Conservation (phyloP, 1,140 invertebrate genomes). For the Monomorium pharaonis region DNA sequence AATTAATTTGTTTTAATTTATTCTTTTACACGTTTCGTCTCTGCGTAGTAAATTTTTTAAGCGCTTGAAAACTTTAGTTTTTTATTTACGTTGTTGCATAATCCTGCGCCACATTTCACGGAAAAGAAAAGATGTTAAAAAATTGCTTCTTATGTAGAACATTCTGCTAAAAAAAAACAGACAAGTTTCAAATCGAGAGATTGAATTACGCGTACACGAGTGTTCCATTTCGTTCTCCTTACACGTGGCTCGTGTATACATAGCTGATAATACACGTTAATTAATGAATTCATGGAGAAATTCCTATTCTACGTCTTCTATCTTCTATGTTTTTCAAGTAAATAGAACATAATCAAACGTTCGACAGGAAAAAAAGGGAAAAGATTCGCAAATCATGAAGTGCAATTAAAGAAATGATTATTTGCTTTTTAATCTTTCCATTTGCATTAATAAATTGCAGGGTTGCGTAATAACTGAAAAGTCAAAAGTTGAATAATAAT, state of each 20-base stretch:
- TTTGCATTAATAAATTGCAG: background rate
- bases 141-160: background rate
- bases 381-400: background rate
- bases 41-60: background rate
- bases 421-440: background rate
- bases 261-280: background rate
- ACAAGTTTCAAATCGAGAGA: conserved; percentile 13
- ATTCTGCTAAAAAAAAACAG: background rate
- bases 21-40: background rate
- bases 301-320: background rate
- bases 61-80: background rate
- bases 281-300: too few species aligned
- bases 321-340: background rate
- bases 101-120: background rate
- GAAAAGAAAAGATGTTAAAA: background rate
- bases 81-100: background rate
- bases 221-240: background rate
- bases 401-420: background rate
- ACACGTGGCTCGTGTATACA: conserved; percentile 7
- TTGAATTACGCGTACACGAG: background rate
- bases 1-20: background rate
- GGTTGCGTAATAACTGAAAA: too few species aligned
- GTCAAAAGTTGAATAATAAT: too few species aligned
- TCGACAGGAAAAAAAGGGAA: background rate
- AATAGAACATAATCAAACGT: background rate